Evolutionary conservation across 2,888 invertebrate genomes (phyloP).

Genomic region (Falcaria lacertinaria): DNA sequence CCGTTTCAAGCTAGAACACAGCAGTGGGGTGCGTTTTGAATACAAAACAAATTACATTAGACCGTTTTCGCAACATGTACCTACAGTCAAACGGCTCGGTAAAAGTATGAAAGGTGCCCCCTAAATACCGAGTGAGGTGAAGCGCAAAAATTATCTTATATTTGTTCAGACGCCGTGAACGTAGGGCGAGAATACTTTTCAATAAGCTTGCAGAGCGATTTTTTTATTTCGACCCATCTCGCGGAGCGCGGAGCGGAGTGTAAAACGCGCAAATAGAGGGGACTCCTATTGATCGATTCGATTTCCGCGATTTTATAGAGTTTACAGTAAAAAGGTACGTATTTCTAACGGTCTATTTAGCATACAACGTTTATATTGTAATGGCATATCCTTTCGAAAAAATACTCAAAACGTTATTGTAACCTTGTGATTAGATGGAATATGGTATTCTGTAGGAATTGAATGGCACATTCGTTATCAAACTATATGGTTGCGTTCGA

Average conservation of each 20-base stretch:
- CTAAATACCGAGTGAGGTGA: slow-evolving; percentile 77
- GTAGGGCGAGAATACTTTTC: slow-evolving; percentile 78
- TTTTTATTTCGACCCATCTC: slow-evolving; percentile 69
- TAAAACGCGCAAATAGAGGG: slow-evolving; percentile 68
- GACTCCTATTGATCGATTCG: slow-evolving; percentile 51
- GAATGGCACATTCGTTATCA: too few relatives aligned
- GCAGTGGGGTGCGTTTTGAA: slow-evolving; percentile 49
- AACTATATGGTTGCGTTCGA: too few relatives aligned
- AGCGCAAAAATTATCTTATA: slow-evolving; percentile 79
- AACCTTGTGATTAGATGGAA: background rate
- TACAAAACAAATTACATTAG: slow-evolving; percentile 75
- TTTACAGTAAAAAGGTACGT: background rate
- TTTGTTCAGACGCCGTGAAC: slow-evolving; percentile 78
- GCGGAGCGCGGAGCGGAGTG: slow-evolving; percentile 50
- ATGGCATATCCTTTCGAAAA: background rate
- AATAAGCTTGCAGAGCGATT: slow-evolving; percentile 77
- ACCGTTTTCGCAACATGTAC: slow-evolving; percentile 39
- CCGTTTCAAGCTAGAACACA: slow-evolving; percentile 7
- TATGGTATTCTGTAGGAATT: background rate
- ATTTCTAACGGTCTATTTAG: background rate
- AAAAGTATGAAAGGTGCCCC: slow-evolving; percentile 78
- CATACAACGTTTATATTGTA: background rate
- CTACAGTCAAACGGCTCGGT: slow-evolving; percentile 65
- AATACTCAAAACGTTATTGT: too few relatives aligned
- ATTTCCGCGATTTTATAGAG: slow-evolving; percentile 32